These are phyloP conservation scores for Ptychochromis oligacanthus DNA, from an alignment of 2,113 vertebrate genomes.

Conservation along the genomic window DNA sequence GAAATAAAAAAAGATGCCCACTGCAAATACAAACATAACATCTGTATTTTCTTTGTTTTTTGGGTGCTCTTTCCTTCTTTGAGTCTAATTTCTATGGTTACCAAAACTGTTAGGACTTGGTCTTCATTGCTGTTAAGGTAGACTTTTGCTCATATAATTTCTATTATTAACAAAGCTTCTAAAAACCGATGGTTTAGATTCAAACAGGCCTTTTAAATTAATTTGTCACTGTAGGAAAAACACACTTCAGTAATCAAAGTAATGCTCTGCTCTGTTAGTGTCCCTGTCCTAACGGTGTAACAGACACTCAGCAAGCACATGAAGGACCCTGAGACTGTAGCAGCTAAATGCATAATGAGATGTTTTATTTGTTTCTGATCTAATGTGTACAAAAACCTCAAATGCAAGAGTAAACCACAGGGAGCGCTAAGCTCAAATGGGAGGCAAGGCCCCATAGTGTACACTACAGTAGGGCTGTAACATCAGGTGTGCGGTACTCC, in stretches of 20 bases:
- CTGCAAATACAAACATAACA: neutral
- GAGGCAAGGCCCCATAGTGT: slow-evolving; percentile 51
- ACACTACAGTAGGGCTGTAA: slow-evolving; percentile 50
- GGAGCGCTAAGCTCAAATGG: slow-evolving; percentile 39
- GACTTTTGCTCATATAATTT: neutral
- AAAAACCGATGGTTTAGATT: neutral
- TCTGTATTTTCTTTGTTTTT: neutral
- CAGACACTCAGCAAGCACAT: neutral
- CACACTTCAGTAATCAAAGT: too few relatives aligned
- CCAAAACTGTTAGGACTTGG: neutral
- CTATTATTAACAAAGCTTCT: neutral
- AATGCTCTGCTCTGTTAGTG: neutral
- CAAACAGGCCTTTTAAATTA: too few relatives aligned
- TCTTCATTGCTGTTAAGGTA: neutral
- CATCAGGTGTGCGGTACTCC: neutral
- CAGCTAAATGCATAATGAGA: neutral
- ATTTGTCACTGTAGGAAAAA: too few relatives aligned
- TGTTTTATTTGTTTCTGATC: neutral
- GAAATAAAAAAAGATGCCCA: neutral
- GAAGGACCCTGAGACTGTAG: neutral
- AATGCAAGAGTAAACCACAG: neutral
- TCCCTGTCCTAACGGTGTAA: neutral
- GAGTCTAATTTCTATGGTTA: neutral
- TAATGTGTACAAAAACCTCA: neutral
- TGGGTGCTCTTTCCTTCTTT: neutral